A percentile compares a stretch with the other conserved stretches of the same genome.
phyloP scores from a whole-genome alignment of 2,797 vertebrate species.

The Amblyopsis hoosieri region DNA sequence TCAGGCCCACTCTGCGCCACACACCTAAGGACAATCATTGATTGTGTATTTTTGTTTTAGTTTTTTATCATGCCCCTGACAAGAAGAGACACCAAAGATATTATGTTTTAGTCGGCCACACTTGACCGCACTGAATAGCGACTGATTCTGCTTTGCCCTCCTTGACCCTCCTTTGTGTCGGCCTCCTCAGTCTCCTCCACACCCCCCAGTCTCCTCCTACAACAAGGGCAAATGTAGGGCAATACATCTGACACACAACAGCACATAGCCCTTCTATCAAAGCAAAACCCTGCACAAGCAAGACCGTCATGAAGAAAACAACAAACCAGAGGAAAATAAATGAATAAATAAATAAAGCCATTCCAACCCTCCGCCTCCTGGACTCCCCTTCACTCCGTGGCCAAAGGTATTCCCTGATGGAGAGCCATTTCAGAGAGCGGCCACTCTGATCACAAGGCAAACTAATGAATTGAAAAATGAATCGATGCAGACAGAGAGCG shows the following conservation, averaged over 20 bases:
- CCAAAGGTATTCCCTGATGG: constrained; percentile 77
- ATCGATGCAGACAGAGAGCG: constrained; percentile 77
- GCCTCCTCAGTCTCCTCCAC: constrained; percentile 43
- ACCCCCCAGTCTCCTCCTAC: constrained; percentile 41
- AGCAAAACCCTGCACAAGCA: constrained; percentile 63
- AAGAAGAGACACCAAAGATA: constrained; percentile 76
- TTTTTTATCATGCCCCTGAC: constrained; percentile 55
- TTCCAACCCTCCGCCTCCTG: constrained; percentile 58
- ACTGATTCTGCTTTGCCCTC: constrained; percentile 46
- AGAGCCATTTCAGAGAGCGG: constrained; percentile 76
- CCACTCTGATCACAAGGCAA: constrained; percentile 79
- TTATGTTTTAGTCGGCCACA: constrained; percentile 57
- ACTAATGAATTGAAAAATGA: constrained; percentile 84
- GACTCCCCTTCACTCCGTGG: constrained; percentile 68
- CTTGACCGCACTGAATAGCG: constrained; percentile 53
- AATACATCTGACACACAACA: constrained; percentile 76
- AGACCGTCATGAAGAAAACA: constrained; percentile 66
- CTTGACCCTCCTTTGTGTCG: constrained; percentile 63
- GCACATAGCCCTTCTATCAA: constrained; percentile 76
- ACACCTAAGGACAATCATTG: constrained; percentile 74
- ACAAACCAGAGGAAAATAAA: constrained; percentile 40
- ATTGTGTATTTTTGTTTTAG: constrained; percentile 63
- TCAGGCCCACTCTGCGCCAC: constrained; percentile 71
- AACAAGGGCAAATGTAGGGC: constrained; percentile 73
- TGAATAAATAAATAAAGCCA: constrained; percentile 59